Evolutionary conservation across 2,888 invertebrate species (phyloP).

Genomic region (Agonopterix subpropinquella): DNA sequence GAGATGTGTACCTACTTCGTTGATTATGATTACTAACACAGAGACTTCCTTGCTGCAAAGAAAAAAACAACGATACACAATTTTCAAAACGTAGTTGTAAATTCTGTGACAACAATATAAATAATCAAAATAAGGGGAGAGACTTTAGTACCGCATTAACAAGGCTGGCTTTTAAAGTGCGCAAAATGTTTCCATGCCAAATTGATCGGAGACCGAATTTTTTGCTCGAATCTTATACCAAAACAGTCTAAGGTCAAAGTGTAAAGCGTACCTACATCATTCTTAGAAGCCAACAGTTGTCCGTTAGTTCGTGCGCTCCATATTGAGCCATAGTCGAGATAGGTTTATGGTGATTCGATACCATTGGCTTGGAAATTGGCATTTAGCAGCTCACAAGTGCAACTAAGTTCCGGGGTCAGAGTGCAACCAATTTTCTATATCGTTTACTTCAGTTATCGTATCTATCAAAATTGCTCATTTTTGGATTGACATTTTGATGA

Average conservation of each 20-base stretch:
- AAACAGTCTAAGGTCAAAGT: constrained; percentile 39
- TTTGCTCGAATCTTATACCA: constrained; percentile 37
- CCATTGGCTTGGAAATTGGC: constrained; percentile 66
- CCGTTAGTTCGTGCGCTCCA: constrained; percentile 59
- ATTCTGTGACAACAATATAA: too few relatives aligned
- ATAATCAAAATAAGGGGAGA: too few relatives aligned
- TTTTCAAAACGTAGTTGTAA: too few relatives aligned
- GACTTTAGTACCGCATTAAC: too few relatives aligned
- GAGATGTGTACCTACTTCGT: too few relatives aligned
- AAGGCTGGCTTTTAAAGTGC: background rate
- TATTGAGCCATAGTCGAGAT: constrained; percentile 50
- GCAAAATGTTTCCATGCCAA: constrained; percentile 4
- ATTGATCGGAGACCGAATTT: constrained; percentile 30
- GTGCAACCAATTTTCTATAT: constrained; percentile 17
- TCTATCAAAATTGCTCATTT: too few relatives aligned
- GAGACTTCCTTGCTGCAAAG: too few relatives aligned
- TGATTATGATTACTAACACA: too few relatives aligned
- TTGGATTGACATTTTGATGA: too few relatives aligned
- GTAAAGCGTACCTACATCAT: constrained; percentile 36
- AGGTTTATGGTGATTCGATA: constrained; percentile 73
- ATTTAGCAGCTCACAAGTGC: constrained; percentile 44
- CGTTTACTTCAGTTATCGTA: too few relatives aligned
- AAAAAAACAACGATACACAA: too few relatives aligned
- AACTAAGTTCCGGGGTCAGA: constrained; percentile 26
- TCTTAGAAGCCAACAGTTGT: constrained; percentile 36